Base-by-base conservation (phyloP, 37 sponge, comb jelly and placozoan species). In the Hexactinellida sp. region DNA sequence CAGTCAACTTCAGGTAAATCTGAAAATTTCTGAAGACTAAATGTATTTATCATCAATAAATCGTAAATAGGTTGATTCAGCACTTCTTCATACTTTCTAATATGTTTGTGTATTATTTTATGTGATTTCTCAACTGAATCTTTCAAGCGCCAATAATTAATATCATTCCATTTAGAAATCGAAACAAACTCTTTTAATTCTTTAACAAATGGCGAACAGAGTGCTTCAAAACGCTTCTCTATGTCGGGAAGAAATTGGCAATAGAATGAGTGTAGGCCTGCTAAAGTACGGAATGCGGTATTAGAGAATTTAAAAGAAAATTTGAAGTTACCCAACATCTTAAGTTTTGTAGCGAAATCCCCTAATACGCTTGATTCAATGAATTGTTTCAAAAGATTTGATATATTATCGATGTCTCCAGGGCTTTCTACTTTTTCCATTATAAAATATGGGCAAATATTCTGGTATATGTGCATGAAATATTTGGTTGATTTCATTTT, bases 141-240 rank as follows among this genome's bases (percentile, higher is more conserved):
- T 36, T 94, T 94, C 37, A 97, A 37, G 0, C 93, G 86, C 93
- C 95, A 97, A 54, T 97, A 97, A 85, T 89, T 94, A 24, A 90
- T 88, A 90, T 97, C 97, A 83, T 92, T 92, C 97, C 97, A 97
- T 37, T 91, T 86, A 71, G 88, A 32, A 23, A 97, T 88, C 1
- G 84, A 82, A 0, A 92, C 36, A 55, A 87, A 89, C 5, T 94
- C 94, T 90, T 94, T 93, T 24, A 95, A 87, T 47, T 95, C 95
- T 47, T 92, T 97, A 37, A 88, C 91, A 25, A 96, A 28, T 38
- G 91, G 92, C 24, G 30, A 51, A 37, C 88, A 38, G 23, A 84
- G 87, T 36, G 88, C 36, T 16, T 88, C 38, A 24, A 92, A 88
- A 30, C 55, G 36, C 0, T 36, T 32, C 13, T 37, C 36, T n/a